phyloP scores from a whole-genome alignment of 2,797 vertebrate genomes.

The Limosa lapponica region DNA sequence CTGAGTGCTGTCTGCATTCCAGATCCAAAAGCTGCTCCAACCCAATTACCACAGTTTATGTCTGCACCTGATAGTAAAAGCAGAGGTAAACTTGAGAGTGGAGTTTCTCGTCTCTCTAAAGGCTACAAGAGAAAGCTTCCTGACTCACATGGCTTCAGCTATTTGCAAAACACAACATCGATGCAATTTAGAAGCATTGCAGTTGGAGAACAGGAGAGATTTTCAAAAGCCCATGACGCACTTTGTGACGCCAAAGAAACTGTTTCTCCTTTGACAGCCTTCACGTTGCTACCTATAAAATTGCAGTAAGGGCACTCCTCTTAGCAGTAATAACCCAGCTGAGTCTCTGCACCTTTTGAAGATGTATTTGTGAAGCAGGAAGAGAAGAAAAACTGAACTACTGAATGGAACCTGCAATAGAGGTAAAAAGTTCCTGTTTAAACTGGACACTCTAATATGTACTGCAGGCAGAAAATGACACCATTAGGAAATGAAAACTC shows the following conservation, averaged over 20 bases:
- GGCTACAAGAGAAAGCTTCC: not conserved
- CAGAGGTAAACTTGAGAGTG: not conserved
- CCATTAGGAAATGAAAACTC: not conserved
- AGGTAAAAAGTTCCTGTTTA: not conserved
- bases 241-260: not conserved
- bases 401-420: not conserved
- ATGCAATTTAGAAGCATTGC: not conserved
- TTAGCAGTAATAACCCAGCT: not conserved
- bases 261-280: not conserved
- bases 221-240: not conserved
- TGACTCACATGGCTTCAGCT: not conserved
- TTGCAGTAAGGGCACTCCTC: not conserved
- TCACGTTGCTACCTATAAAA: rapidly evolving
- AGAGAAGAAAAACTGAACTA: not conserved
- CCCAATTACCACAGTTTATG: not conserved
- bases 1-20: not conserved
- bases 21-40: not conserved
- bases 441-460: not conserved
- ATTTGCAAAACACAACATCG: rapidly evolving
- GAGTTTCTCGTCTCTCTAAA: not conserved
- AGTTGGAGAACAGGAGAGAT: not conserved
- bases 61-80: not conserved
- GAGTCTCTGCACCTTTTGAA: not conserved
- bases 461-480: not conserved
- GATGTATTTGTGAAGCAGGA: not conserved